Percentiles rank a stretch among this genome's conserved stretches.
Conservation (phyloP, 2,797 vertebrate species). For the Oreochromis grahami region DNA sequence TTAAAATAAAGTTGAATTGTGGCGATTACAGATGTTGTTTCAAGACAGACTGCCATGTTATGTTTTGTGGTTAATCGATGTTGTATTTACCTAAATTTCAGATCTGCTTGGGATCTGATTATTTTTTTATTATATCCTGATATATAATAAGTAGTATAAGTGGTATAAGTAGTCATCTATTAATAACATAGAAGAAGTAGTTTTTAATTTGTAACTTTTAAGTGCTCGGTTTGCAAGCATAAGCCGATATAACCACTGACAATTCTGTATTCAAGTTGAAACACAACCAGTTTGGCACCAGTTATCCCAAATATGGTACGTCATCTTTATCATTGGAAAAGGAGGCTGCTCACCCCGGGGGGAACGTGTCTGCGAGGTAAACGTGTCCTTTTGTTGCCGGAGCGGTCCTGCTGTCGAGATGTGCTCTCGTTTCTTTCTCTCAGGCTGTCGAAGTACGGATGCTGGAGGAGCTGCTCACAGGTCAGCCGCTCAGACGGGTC, state of each 20-base stretch:
- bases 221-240: not conserved
- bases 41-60: not conserved
- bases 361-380: conserved; percentile 79
- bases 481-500: conserved; percentile 85
- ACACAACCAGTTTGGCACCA: not conserved
- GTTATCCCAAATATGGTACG: not conserved
- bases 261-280: not conserved
- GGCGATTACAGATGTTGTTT: not conserved
- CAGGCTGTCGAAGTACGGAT: conserved; percentile 87
- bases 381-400: conserved; percentile 68
- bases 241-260: not conserved
- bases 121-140: not conserved
- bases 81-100: not conserved
- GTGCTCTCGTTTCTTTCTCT: conserved; percentile 68
- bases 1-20: not conserved
- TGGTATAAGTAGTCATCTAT: not conserved
- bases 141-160: not conserved
- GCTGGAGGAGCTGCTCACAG: conserved; percentile 88
- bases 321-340: rapidly evolving
- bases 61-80: not conserved
- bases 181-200: not conserved
- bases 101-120: rapidly evolving
- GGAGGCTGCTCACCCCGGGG: conserved; percentile 74
- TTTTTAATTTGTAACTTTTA: not conserved
- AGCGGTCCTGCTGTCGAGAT: conserved; percentile 72